These are phyloP conservation scores for Hyposoter dolosus DNA, from an alignment of 2,888 invertebrate genomes.

Conservation along the genomic window DNA sequence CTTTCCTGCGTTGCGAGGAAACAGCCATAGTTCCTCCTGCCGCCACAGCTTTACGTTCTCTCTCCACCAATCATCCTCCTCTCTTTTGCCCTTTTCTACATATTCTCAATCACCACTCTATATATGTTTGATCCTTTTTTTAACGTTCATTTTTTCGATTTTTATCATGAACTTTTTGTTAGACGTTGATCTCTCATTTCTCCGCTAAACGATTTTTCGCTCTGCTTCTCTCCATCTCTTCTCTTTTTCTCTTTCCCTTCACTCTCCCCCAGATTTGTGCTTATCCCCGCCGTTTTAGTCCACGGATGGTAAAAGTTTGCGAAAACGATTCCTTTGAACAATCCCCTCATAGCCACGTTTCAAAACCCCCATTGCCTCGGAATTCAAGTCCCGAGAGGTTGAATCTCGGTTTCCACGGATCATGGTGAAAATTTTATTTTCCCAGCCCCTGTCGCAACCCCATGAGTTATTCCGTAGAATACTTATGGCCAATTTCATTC, in stretches of 20 bases:
- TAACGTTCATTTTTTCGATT: background rate
- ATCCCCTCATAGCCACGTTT: background rate
- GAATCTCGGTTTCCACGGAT: constrained; percentile 32
- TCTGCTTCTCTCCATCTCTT: constrained; percentile 9
- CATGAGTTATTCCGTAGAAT: background rate
- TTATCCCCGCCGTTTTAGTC: constrained; percentile 5
- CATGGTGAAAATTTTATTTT: constrained; percentile 36
- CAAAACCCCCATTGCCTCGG: constrained; percentile 9
- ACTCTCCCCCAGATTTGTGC: constrained; percentile 18
- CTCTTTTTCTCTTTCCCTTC: background rate
- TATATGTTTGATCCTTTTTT: background rate
- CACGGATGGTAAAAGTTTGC: constrained; percentile 57
- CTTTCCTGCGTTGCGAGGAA: constrained; percentile 50
- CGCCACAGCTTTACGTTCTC: constrained; percentile 33
- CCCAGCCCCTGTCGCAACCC: background rate
- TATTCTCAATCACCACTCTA: constrained; percentile 41
- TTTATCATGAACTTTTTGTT: background rate
- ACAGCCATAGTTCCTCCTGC: constrained; percentile 47
- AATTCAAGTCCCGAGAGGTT: constrained; percentile 19
- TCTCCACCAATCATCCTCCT: constrained; percentile 4
- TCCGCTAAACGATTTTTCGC: constrained; percentile 22
- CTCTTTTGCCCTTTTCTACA: constrained; percentile 37
- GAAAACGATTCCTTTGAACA: constrained; percentile 65
- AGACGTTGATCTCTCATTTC: constrained; percentile 53
- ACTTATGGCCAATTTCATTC: background rate